phyloP scores from a whole-genome alignment of 2,888 invertebrate species.

The Eutolmus rufibarbis region DNA sequence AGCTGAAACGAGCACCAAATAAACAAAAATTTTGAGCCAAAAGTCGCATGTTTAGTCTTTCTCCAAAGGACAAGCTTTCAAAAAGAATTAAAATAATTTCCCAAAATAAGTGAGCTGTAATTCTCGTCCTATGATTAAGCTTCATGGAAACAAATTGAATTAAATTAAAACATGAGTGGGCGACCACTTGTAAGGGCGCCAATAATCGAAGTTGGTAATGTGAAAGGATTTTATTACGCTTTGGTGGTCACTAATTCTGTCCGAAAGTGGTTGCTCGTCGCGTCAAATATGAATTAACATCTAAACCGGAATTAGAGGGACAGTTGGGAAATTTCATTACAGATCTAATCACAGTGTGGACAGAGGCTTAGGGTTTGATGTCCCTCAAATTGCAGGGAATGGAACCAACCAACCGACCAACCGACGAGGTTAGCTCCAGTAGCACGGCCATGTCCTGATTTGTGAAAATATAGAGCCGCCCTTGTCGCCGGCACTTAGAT shows the following conservation, averaged over 20 bases:
- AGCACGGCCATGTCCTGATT: background rate
- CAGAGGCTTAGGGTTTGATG: constrained; percentile 18
- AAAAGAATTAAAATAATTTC: background rate
- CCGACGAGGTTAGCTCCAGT: background rate
- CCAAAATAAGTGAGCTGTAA: background rate
- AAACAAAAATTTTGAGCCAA: too few relatives aligned
- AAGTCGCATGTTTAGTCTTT: too few relatives aligned
- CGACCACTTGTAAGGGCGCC: background rate
- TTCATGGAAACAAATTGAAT: background rate
- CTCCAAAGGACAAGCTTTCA: background rate
- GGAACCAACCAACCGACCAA: background rate
- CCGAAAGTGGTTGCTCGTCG: background rate
- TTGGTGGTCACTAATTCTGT: background rate
- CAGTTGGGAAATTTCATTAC: background rate
- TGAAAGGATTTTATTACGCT: background rate
- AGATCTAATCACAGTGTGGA: constrained; percentile 7
- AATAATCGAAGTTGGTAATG: background rate
- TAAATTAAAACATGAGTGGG: background rate
- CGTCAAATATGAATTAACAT: constrained; percentile 31
- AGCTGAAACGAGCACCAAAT: too few relatives aligned
- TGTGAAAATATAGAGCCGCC: background rate
- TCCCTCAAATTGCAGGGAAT: background rate
- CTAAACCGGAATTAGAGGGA: constrained; percentile 26
- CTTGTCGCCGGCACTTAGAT: constrained; percentile 4
- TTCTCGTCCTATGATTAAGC: background rate